These are phyloP conservation scores for Rallus crepitans DNA, from an alignment of 2,797 vertebrate genomes.

Conservation along the genomic window DNA sequence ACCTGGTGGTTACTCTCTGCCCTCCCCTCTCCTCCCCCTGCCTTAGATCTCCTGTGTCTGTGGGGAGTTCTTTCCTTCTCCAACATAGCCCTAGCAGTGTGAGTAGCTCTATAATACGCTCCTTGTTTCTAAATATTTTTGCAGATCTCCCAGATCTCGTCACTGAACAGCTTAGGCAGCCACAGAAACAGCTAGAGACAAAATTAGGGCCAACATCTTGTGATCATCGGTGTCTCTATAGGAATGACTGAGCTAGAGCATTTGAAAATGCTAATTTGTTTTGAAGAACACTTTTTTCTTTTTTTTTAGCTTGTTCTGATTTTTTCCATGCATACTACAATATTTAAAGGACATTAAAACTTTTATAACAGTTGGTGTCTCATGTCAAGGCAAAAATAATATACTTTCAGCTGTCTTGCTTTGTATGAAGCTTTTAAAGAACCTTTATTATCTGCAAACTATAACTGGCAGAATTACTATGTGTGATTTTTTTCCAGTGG, in stretches of 20 bases:
- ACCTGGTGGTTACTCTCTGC: background rate
- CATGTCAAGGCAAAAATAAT: background rate
- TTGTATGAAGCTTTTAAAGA: slow-evolving; percentile 13
- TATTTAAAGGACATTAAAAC: background rate
- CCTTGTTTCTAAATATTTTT: background rate
- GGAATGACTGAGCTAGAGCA: background rate
- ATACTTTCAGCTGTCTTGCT: slow-evolving; percentile 1
- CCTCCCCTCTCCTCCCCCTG: background rate
- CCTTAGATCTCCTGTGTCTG: background rate
- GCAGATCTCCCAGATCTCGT: background rate
- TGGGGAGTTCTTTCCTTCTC: background rate
- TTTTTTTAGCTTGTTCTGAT: background rate
- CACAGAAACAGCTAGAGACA: background rate
- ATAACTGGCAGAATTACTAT: background rate
- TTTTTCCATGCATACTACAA: background rate
- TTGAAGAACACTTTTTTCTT: background rate
- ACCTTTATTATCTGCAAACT: background rate
- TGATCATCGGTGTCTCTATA: background rate
- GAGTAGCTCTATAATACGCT: background rate
- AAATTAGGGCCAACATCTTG: background rate
- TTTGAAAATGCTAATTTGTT: background rate
- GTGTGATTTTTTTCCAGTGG: background rate
- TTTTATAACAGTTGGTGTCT: background rate
- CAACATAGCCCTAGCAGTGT: background rate
- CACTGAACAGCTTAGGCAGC: background rate